Evolutionary conservation across 2,113 vertebrate genomes (phyloP).

Genomic region (Alaudala cheleensis): DNA sequence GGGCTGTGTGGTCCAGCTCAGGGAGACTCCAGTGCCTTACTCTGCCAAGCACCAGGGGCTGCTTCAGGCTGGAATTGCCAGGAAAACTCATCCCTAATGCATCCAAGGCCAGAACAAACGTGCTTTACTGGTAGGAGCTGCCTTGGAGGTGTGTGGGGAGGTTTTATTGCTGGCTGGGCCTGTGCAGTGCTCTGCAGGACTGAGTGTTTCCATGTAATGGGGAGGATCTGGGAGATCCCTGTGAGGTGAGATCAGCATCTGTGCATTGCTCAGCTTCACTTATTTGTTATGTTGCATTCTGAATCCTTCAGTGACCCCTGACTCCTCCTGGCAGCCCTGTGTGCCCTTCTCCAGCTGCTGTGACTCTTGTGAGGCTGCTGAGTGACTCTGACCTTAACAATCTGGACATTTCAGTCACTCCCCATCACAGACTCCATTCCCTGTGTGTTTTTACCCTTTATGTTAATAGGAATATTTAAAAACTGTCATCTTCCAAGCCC

Average conservation of each 20-base stretch:
- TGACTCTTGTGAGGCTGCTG: background rate
- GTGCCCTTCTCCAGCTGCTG: background rate
- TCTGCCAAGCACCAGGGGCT: background rate
- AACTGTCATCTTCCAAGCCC: background rate
- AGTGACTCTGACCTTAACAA: background rate
- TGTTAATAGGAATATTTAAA: background rate
- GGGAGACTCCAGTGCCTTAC: background rate
- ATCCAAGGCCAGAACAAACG: accelerated
- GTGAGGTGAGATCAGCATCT: background rate
- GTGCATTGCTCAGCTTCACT: background rate
- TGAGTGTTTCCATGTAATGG: background rate
- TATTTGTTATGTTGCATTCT: background rate
- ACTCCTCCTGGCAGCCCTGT: background rate
- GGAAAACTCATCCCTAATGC: background rate
- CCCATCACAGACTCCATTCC: background rate
- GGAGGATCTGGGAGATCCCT: background rate
- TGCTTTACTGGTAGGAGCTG: background rate
- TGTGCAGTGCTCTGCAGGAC: background rate
- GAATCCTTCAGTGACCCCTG: background rate
- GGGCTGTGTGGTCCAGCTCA: accelerated
- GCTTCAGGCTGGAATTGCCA: background rate
- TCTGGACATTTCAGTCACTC: background rate
- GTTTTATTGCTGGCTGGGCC: background rate
- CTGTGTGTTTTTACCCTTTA: background rate
- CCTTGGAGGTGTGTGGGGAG: background rate